Base-by-base conservation (phyloP, 2,113 vertebrate species). In the Morone chrysops region DNA sequence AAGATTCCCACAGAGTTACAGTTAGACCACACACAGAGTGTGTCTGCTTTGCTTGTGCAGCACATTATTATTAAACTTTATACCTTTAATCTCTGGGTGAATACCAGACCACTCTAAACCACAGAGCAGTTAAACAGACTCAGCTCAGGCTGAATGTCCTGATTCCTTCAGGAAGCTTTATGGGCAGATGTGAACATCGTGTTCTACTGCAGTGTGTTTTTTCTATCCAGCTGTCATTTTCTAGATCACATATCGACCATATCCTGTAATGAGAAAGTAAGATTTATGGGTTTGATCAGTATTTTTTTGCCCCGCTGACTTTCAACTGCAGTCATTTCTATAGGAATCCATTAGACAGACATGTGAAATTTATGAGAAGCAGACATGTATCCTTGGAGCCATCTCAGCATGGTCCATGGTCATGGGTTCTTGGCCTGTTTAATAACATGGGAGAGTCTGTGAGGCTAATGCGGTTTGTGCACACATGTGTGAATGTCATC, bases 221-320 rank as follows among this genome's bases (percentile, higher is more conserved):
- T 2, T 20, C 18, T 48, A 43, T 51, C 41, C 43, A 57, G 25
- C 60, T 85, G 61, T 77, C 71, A 83, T 91, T 84, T 89, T 86
- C 71, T 45, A 67, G 60, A 77, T 86, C 84, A 83, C 70, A 54
- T 84, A 78, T 85, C 6, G 56, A 85, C 81, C 50, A 14, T 2
- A 73, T 67, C 63, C 83, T 86, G 63, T 90, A 93, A 92, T 93
- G 86, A 91, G 74, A 85, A 82, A 77, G 17, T 66, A 75, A 50
- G 84, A 93, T 94, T 84, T 90, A 94, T 94, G 82, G 67, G 51
- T 89, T 87, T 81, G 62, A 88, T 90, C 48, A 65, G 41, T 53
- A 20, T 82, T 2, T 70, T 72, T 81, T 65, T 77, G 59, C 82
- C 31, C 40, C 4, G 10, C 72, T 61, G 67, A 85, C 75, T 88